Evolutionary conservation across 2,797 vertebrate species (phyloP), one percentile per base, ranked within the genome.

Genomic region (Catostomus latipinnis): DNA sequence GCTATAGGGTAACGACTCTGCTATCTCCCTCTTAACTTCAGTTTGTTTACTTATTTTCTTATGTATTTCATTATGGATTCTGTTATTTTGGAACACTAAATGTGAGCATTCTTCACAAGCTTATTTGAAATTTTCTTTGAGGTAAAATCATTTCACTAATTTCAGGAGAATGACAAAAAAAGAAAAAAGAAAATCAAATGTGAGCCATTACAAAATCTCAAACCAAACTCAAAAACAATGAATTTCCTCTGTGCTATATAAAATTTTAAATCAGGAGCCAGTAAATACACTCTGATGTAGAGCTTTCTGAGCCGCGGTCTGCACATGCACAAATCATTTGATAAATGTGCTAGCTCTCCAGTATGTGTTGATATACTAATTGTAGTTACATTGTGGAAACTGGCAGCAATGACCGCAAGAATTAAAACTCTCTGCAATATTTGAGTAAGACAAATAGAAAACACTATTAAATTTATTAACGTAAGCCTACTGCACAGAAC

Each of bases 321-420:
- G 46, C 48, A 52, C 65, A 73, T 34, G n/a, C n/a, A 46, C 18
- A 77, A 53, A 48, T 54, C 48, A 53, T 62, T 43, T 72, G 48
- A 53, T 58, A 81, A 69, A 16, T 74, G 63, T 74, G 34, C 53
- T 60, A 50, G 58, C 78, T 66, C 63, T 60, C 58, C 52, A 34
- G 18, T 45, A 11, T 10, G 49, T 65, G 81, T 53, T 75, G 71
- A 78, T 65, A 68, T 13, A 71, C 72, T 65, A 45, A 78, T 68
- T 71, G 56, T 54, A 78, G 69, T 53, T 74, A 68, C 22, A 71
- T 63, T 69, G 22, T 69, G 43, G 57, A 69, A 82, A 53, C 50
- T 69, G 63, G 8, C 78, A 57, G 22, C 48, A 57, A 63, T 18
- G 62, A 60, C 52, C 11, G 12, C 34, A 14, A 77, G 5, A 58